These are phyloP conservation scores for Trisateles emortualis DNA, from an alignment of 2,888 invertebrate genomes.

Conservation along the genomic window DNA sequence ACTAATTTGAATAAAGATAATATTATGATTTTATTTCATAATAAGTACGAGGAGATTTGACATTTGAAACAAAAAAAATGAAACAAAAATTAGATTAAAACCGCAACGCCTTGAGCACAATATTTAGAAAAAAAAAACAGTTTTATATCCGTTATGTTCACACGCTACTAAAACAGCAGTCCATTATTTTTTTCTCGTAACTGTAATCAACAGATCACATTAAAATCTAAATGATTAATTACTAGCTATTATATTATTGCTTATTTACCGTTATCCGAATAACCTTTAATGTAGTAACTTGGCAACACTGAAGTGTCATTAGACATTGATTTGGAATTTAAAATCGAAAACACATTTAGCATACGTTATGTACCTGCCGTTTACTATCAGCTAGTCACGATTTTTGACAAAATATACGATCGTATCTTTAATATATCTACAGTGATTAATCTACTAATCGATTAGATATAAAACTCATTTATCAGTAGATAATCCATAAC, in stretches of 20 bases:
- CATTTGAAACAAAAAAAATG: no score
- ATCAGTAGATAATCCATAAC: background rate
- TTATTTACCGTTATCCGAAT: constrained; percentile 36
- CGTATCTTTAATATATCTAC: background rate
- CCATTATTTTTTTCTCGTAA: constrained; percentile 31
- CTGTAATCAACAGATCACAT: constrained; percentile 40
- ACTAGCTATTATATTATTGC: constrained; percentile 28
- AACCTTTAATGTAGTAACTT: constrained; percentile 31
- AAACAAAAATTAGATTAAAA: no score
- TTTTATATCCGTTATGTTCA: constrained; percentile 2
- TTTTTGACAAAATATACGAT: constrained; percentile 3
- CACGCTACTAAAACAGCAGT: constrained; percentile 8
- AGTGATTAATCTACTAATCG: background rate
- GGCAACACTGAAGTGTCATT: constrained; percentile 18
- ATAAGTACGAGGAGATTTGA: no score
- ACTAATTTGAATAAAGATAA: no score
- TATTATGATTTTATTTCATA: no score
- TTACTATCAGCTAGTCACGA: constrained; percentile 27
- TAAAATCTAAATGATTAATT: constrained; percentile 39
- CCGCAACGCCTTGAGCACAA: no score
- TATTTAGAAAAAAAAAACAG: background rate
- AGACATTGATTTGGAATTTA: background rate
- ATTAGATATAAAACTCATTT: background rate
- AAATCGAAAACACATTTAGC: constrained; percentile 6
- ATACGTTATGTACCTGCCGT: constrained; percentile 15